Conservation (phyloP, 2,113 vertebrate species). For the Ceyx melanurus region DNA sequence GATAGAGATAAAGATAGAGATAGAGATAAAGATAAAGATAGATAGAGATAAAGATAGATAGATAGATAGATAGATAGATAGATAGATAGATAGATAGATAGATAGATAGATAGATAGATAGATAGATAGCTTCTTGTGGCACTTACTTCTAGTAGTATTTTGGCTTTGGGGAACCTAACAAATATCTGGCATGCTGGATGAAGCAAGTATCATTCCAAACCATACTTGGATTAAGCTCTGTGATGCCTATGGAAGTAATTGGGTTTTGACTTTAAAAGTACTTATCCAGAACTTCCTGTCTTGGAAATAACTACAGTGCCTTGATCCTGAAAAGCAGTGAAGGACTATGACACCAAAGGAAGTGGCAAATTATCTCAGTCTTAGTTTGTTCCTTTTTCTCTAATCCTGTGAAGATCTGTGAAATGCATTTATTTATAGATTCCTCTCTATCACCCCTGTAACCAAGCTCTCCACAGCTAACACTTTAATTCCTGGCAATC, state of each 20-base stretch:
- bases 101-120: no score
- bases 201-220: background rate
- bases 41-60: no score
- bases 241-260: background rate
- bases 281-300: background rate
- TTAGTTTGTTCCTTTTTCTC: background rate
- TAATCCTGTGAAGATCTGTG: background rate
- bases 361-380: background rate
- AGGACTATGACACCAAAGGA: background rate
- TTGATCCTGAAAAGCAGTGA: background rate
- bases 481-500: background rate
- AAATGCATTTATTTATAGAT: slow-evolving; percentile 45
- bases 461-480: background rate
- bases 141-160: background rate
- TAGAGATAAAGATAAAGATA: no score
- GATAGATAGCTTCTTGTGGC: background rate
- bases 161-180: background rate
- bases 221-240: background rate
- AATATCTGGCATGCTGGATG: background rate
- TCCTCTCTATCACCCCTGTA: background rate
- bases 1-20: no score
- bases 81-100: no score
- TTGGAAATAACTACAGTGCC: background rate
- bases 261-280: background rate
- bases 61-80: no score